Base-by-base conservation (phyloP, 2,113 vertebrate genomes). In the Salvelinus fontinalis region DNA sequence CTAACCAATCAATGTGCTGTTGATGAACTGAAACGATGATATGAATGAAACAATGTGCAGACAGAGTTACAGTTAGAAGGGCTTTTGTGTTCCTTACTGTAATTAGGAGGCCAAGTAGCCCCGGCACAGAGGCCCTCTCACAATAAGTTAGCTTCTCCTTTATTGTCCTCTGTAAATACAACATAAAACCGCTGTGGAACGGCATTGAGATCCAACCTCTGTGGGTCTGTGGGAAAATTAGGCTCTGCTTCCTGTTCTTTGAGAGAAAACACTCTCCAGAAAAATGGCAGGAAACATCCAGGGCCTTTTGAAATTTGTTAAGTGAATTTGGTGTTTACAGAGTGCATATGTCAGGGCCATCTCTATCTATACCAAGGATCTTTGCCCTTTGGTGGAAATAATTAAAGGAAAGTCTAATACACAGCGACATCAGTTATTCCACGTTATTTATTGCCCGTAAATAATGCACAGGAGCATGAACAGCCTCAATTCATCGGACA, bases 261-360 rank as follows among this genome's bases (percentile, higher is more conserved):
- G 85, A 87, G 81, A 81, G 84, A 86, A 89, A 90, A 86, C 80
- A 87, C 88, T 89, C 85, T 81, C 79, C 75, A 90, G 87, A 80
- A 91, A 92, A 92, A 92, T 92, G 76, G 82, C 91, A 85, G 91
- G 91, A 92, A 91, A 85, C 74, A 87, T 87, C 81, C 83, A 85
- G 82, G 87, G 89, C 74, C 88, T 90, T 92, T 91, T 89, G 85
- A 91, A 89, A 88, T 83, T 69, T 65, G 76, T 71, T 79, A 74
- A 83, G 83, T 83, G 83, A 87, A 66, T 82, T 70, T 80, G 39
- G 49, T 67, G 72, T 75, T 27, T 3, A 6, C 68, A 67, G 77
- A 39, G 64, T 34, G 68, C 24, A 14, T 18, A 62, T 73, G 78
- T 67, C 80, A 80, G 27, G 81, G 80, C 24, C 69, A 18, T 71